Evolutionary conservation across 2,113 vertebrate species (phyloP), one percentile per base, ranked within the genome.

Genomic region (Leucoraja erinaceus): DNA sequence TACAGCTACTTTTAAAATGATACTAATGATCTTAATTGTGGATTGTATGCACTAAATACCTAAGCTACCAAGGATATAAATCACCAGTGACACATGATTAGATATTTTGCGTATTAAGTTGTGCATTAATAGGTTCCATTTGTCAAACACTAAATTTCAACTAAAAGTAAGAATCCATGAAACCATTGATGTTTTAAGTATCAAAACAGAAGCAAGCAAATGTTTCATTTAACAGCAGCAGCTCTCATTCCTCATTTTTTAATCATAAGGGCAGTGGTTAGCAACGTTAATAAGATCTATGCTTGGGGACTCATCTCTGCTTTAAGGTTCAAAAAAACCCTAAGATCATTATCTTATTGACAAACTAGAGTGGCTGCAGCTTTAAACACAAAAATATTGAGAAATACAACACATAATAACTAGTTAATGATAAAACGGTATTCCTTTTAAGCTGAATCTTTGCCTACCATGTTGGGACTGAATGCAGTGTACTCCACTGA

Each of bases 311-410:
- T 68, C 56, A 61, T 88, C 59, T 33, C 59, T 88, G 84, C 14
- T 66, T 88, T 63, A 66, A 88, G 84, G 33, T 66, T 90, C n/a
- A 90, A 90, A 90, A 63, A 66, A 20, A 4, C 47, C 61, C n/a
- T 31, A 90, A 90, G 3, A 11, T 20, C 61, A 31, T 88, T 90
- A 61, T 33, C 33, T 66, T 90, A 90, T 66, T 90, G n/a, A 90
- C 66, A 31, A 90, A 90, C 84, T 47, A 47, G 38, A 33, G 16
- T 31, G 33, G 84, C n/a, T 90, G 61, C 16, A 68, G n/a, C 84
- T 68, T 90, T 63, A 90, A 16, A 10, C 61, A 90, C n/a, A 3
- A 86, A 90, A 61, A 14, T n/a, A 90, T 14, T 90, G n/a, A n/a
- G 11, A 61, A 5, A 16, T 31, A 33, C 3, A 14, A 68, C 18